These are phyloP conservation scores for Orthonyx spaldingii DNA, from an alignment of 2,113 vertebrate species.

Conservation along the genomic window DNA sequence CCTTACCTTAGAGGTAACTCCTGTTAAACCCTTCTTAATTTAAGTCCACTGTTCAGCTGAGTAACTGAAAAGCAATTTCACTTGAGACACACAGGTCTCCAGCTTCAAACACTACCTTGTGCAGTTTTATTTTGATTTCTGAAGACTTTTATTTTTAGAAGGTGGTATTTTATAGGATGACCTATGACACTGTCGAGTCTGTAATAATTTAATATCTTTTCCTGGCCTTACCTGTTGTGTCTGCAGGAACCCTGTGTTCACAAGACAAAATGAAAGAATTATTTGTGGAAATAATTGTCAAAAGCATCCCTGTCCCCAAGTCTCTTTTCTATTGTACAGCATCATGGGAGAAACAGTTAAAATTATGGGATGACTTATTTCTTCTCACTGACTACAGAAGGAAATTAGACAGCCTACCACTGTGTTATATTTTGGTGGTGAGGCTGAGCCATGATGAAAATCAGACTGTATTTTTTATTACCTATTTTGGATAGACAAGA, in stretches of 20 bases:
- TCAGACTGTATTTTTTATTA: neutral
- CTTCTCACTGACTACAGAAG: neutral
- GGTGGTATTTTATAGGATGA: neutral
- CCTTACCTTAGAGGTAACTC: neutral
- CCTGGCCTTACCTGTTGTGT: neutral
- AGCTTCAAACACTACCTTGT: neutral
- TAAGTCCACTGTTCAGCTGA: neutral
- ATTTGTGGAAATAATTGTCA: neutral
- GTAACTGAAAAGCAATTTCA: neutral
- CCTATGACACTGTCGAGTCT: neutral
- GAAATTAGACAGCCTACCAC: neutral
- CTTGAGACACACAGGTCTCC: neutral
- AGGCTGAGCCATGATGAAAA: neutral
- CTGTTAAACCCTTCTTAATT: neutral
- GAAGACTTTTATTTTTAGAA: neutral
- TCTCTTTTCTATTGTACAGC: neutral
- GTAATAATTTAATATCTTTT: conserved; percentile 6
- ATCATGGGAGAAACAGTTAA: neutral
- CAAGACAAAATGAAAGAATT: neutral
- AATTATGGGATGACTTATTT: neutral
- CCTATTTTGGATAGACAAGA: neutral
- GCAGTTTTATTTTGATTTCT: neutral
- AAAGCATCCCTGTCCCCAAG: neutral
- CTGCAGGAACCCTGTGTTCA: neutral
- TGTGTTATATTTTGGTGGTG: neutral